Percentiles rank a stretch among this genome's conserved stretches.
phyloP scores from a whole-genome alignment of 2,113 vertebrate genomes.

The Thinocorus orbignyianus region DNA sequence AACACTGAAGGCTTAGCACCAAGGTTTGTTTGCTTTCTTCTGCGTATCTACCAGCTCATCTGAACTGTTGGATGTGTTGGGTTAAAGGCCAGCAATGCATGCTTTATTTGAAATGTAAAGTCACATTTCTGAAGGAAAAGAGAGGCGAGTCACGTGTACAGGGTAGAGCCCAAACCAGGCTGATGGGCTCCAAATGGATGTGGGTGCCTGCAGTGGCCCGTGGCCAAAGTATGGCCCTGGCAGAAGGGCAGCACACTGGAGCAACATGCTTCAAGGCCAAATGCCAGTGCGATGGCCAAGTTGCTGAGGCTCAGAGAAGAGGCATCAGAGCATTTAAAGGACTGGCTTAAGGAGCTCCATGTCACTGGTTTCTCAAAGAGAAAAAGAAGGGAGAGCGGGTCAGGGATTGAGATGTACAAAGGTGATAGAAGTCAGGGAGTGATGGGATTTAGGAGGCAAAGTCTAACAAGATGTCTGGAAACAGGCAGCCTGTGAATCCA shows the following conservation, averaged over 20 bases:
- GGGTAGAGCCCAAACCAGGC: not conserved
- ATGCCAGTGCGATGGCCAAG: fast-evolving
- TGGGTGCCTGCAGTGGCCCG: not conserved
- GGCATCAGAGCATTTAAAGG: not conserved
- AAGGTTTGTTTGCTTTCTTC: not conserved
- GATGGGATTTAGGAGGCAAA: not conserved
- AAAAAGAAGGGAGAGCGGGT: not conserved
- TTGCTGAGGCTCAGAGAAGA: not conserved
- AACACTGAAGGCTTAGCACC: not conserved
- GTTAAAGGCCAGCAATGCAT: not conserved
- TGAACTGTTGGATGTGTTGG: not conserved
- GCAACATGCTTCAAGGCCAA: fast-evolving
- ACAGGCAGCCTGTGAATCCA: not conserved
- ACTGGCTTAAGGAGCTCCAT: not conserved
- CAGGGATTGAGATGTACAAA: not conserved
- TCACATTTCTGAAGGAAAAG: not conserved
- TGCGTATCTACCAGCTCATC: not conserved
- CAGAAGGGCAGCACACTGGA: not conserved
- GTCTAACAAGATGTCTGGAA: not conserved
- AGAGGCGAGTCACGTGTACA: not conserved
- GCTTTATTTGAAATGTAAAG: not conserved
- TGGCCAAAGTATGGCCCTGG: not conserved
- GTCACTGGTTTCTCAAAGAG: not conserved
- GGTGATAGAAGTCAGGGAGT: not conserved
- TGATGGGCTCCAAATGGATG: not conserved